Base-by-base conservation (phyloP, 2,888 invertebrate genomes). In the Nomada fucata region DNA sequence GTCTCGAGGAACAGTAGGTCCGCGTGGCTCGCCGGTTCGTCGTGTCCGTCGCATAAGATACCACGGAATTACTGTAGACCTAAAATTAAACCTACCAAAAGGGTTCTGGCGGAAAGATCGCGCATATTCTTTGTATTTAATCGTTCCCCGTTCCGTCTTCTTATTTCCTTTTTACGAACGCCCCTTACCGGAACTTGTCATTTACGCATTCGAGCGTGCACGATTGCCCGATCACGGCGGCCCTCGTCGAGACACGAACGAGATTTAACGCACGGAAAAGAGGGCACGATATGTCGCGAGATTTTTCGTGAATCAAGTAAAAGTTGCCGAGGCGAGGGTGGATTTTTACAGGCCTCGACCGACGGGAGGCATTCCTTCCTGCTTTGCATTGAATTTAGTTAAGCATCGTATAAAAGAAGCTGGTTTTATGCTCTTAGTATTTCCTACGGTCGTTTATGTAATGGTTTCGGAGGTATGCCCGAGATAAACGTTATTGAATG, bases 41-140 rank as follows among this genome's bases (percentile, higher is more conserved):
- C 76, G 57, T 53, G 70, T 74, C 55, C 61, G 36, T 61, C 67
- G 80, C 77, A 72, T 75, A 83, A 79, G 79, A 63, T 55, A 83
- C 81, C 75, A 64, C 82, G 82, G 86, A 84, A 88, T 86, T 88
- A 85, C 78, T 83, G 85, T 86, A 80, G 73, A 77, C 76, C 36
- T 36, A 7, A 36, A 36, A 36, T 36, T 7, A 36, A 36, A 36
- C 36, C 77, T 44, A 55, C 73, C 53, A 18, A 10, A 26, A n/a
- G 29, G 36, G 23, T 63, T 63, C 63, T 55, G 57, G 59, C 47
- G 50, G 73, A 79, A 69, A 79, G 68, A 78, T 73, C 57, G 29
- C 55, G 79, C 60, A 74, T 73, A 69, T 74, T 73, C 68, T 60
- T 11, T 26, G 13, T 36, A 52, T 57, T 59, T 47, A 52, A 2